Evolutionary conservation across 2,113 vertebrate species (phyloP), one percentile per base, ranked within the genome.

Genomic region (Poeciliopsis retropinna): DNA sequence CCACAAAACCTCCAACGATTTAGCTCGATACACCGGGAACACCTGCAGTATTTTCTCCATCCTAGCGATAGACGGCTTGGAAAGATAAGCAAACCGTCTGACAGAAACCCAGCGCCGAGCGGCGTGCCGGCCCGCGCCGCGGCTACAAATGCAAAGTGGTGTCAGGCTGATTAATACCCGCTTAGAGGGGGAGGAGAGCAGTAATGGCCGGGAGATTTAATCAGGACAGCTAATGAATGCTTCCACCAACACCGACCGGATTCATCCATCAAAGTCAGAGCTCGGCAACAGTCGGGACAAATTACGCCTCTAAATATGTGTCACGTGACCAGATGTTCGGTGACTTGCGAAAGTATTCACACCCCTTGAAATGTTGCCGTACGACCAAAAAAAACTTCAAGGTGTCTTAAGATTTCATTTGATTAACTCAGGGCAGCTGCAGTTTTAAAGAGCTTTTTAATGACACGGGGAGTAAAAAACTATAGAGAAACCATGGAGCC

Each of bases 191-290:
- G 78, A 80, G 83, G 83, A 73, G 75, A 78, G 79, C 72, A 69
- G 68, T 83, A 88, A 88, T 81, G 86, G 65, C 74, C 77, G 12
- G 51, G 85, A 87, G 85, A 90, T 90, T 90, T 85, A 90, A 90
- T 90, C 87, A 89, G 77, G 68, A 60, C 67, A 27, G 78, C 84
- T 89, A 88, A 90, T 89, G 79, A 88, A 89, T 57, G 51, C 70
- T 85, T 74, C 81, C 61, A 84, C 63, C 65, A 77, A 77, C 72
- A 84, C 77, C 73, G 70, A 75, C 65, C 31, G 32, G 39, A 30
- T 70, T 37, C 74, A 79, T 79, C 73, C 44, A 73, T 87, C 76
- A 87, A 76, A 86, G 75, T 70, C 30, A 9, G 37, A 79, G 57
- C 68, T 66, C 39, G 72, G 77, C 61, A 67, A 67, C 67, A 81